Base-by-base conservation (phyloP, 2,113 vertebrate species). In the Psephotus haematonotus region DNA sequence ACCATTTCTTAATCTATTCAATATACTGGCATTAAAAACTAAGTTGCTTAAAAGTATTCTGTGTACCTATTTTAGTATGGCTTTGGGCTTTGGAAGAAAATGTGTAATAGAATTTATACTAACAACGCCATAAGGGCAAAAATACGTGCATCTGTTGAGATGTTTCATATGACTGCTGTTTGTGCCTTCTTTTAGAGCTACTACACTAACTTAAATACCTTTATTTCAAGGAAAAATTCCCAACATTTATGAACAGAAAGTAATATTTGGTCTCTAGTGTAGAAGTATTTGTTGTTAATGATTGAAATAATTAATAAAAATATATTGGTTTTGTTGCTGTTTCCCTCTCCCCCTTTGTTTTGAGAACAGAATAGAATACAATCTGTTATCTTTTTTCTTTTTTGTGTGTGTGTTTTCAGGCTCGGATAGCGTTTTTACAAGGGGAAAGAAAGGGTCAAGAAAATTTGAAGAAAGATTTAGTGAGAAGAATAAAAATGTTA, bases 401-500 rank as follows among this genome's bases (percentile, higher is more conserved):
- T 85, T 90, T 84, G 4, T 82, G 10, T 95, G 33, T 96, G 43
- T 98, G 29, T 97, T 98, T 98, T 82, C 98, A 99, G 99, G 99
- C 99, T 89, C 98, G 99, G 96, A 99, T 99, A 98, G 99, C 99
- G 7, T 99, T 99, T 98, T 98, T 99, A 91, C 99, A 99, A 98
- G 99, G 99, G 44, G 99, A 99, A 98, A 99, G 99, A 97, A 99
- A 99, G 97, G 99, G 99, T 97, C 99, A 99, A 98, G 99, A 99
- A 98, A 99, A 99, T 96, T 98, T 99, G 97, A 99, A 99, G 99
- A 99, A 99, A 95, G 99, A 99, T 97, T 98, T 99, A 98, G 99
- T 99, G 94, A 98, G 99, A 99, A 99, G 99, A 99, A 99, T 99
- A 98, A 99, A 99, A 97, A 99, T 99, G 99, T 99, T 99, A 98